phyloP scores from a whole-genome alignment of 1,140 invertebrate genomes.

The Leptinotarsa texana region DNA sequence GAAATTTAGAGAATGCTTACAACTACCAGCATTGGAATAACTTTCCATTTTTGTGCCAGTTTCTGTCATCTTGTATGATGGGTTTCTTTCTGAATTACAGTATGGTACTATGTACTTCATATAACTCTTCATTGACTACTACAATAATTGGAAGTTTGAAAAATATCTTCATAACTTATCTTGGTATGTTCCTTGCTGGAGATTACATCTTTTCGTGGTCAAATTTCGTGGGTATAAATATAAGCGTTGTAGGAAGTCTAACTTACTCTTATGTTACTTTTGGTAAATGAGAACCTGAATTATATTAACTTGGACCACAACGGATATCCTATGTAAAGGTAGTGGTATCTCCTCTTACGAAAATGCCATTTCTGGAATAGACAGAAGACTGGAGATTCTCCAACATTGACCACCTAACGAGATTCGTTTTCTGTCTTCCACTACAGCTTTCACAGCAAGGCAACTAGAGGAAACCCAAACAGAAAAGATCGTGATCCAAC shows the following conservation, averaged over 20 bases:
- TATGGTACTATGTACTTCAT: conserved; percentile 91
- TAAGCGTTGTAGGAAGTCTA: conserved; percentile 83
- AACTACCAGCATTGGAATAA: conserved; percentile 77
- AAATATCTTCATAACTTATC: conserved; percentile 87
- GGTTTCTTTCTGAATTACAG: conserved; percentile 95
- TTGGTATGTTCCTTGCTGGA: conserved; percentile 96
- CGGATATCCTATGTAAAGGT: too few species aligned
- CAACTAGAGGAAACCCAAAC: too few species aligned
- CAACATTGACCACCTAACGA: too few species aligned
- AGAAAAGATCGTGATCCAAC: too few species aligned
- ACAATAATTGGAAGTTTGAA: conserved; percentile 97
- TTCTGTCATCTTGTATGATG: conserved; percentile 92
- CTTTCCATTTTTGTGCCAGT: conserved; percentile 78
- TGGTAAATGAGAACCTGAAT: conserved; percentile 60
- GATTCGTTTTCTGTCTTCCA: too few species aligned
- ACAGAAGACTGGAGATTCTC: too few species aligned
- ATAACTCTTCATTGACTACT: conserved; percentile 97
- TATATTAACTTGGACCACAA: conserved; percentile 44
- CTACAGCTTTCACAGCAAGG: too few species aligned
- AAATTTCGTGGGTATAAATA: conserved; percentile 94
- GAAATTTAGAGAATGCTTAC: conserved; percentile 73
- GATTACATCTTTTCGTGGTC: conserved; percentile 93
- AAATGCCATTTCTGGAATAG: too few species aligned
- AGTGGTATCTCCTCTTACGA: too few species aligned
- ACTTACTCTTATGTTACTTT: conserved; percentile 82